A percentile compares a stretch with the other conserved stretches of the same genome.
Evolutionary conservation across 2,888 invertebrate genomes (phyloP).

Genomic region (Tenthredo distinguenda): DNA sequence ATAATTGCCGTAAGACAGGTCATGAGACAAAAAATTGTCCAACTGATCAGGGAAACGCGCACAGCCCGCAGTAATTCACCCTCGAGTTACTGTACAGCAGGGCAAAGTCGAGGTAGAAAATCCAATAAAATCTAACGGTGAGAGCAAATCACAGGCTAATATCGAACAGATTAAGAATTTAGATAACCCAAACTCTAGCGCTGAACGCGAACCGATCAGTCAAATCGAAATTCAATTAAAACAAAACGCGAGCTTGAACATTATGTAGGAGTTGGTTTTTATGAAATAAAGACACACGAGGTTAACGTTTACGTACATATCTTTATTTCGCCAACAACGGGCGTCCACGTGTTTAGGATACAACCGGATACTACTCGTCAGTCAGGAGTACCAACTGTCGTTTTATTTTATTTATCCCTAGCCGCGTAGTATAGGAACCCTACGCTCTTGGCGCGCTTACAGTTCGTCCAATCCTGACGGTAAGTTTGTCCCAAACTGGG

Average conservation of each 20-base stretch:
- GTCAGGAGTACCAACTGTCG: too few species aligned
- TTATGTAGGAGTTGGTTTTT: too few species aligned
- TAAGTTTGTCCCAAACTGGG: too few species aligned
- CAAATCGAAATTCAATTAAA: neutral
- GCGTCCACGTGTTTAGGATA: too few species aligned
- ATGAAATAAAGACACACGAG: too few species aligned
- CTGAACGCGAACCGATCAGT: neutral
- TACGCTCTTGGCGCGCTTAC: too few species aligned
- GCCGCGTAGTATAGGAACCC: too few species aligned
- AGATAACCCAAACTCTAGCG: neutral
- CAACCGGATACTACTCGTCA: too few species aligned
- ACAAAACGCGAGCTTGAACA: neutral
- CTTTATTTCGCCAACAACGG: too few species aligned
- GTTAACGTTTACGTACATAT: too few species aligned
- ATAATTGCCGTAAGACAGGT: constrained; percentile 45
- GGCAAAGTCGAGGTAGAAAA: constrained; percentile 29
- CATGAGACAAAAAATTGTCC: constrained; percentile 54
- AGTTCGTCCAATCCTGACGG: too few species aligned
- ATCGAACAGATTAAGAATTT: constrained; percentile 23
- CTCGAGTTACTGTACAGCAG: constrained; percentile 47
- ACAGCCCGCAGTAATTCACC: constrained; percentile 53
- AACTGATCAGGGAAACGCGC: constrained; percentile 55
- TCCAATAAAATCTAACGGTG: neutral
- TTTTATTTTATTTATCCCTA: too few species aligned
- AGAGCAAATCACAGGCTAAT: neutral